These are phyloP conservation scores for Erinaceus europaeus DNA, from an alignment of 2,113 vertebrate species.

Conservation along the genomic window DNA sequence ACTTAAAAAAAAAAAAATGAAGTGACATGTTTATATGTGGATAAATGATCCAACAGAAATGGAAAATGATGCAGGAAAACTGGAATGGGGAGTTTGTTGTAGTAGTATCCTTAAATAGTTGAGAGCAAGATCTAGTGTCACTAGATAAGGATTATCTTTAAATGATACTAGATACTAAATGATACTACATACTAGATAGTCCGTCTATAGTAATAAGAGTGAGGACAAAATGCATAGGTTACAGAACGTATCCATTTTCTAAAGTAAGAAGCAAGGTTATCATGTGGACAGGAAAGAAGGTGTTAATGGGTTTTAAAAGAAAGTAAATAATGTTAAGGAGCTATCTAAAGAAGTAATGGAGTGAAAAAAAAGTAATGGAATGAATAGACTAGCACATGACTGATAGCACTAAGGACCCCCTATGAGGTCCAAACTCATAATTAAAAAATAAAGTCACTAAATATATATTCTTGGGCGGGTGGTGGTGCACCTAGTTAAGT, in stretches of 20 bases:
- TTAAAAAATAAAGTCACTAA: background rate
- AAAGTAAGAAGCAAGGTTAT: slow-evolving; percentile 10
- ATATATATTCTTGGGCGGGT: too few species aligned
- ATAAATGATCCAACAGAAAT: background rate
- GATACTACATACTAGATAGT: background rate
- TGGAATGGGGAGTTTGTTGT: background rate
- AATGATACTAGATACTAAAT: too few species aligned
- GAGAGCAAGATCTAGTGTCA: background rate
- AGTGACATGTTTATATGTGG: background rate
- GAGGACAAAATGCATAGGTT: background rate
- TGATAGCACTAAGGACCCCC: background rate
- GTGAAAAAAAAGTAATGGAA: background rate
- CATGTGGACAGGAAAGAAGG: background rate
- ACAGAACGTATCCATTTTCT: background rate
- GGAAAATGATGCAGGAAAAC: background rate
- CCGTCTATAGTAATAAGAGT: background rate
- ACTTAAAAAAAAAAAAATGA: too few species aligned
- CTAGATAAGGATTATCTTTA: too few species aligned
- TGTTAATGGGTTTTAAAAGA: background rate
- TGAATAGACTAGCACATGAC: background rate
- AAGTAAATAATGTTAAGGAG: background rate
- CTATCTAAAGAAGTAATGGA: too few species aligned
- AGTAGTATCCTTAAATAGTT: background rate
- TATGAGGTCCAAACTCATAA: slow-evolving; percentile 10
- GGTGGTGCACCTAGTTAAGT: too few species aligned